phyloP scores from a whole-genome alignment of 1,140 invertebrate genomes.

The Hydropsyche tenuis region DNA sequence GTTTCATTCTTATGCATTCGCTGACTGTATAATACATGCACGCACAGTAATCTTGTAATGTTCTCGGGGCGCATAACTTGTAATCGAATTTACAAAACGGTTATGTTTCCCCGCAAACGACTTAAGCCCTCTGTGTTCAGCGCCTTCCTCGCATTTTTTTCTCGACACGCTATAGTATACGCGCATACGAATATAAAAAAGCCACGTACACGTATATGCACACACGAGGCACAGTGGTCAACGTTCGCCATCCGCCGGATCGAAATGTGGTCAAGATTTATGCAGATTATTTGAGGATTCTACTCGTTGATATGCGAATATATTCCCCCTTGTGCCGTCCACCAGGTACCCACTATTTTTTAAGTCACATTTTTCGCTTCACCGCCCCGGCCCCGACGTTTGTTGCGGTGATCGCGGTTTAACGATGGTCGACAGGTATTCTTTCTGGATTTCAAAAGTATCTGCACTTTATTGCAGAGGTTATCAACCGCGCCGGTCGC shows the following conservation, averaged over 20 bases:
- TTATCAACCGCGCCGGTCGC: slow-evolving; percentile 6
- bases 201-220: no score
- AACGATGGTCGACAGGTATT: slow-evolving; percentile 42
- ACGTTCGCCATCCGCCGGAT: slow-evolving; percentile 30
- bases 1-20: no score
- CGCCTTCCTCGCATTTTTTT: slow-evolving; percentile 34
- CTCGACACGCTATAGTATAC: neutral
- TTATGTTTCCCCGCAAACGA: slow-evolving; percentile 30
- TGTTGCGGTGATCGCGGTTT: slow-evolving; percentile 39
- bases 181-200: neutral
- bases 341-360: slow-evolving; percentile 46
- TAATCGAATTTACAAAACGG: slow-evolving; percentile 36
- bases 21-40: neutral
- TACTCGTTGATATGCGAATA: slow-evolving; percentile 49
- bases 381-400: slow-evolving; percentile 38
- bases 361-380: slow-evolving; percentile 47
- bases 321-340: slow-evolving; percentile 40
- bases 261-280: slow-evolving; percentile 47
- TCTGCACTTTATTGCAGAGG: slow-evolving; percentile 31
- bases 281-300: slow-evolving; percentile 50
- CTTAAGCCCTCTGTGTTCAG: slow-evolving; percentile 9
- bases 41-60: neutral
- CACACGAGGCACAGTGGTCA: slow-evolving; percentile 26
- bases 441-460: slow-evolving; percentile 40
- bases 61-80: slow-evolving; percentile 20